Base-by-base conservation (phyloP, 2,113 vertebrate genomes). In the Phrynosoma blainvillii region DNA sequence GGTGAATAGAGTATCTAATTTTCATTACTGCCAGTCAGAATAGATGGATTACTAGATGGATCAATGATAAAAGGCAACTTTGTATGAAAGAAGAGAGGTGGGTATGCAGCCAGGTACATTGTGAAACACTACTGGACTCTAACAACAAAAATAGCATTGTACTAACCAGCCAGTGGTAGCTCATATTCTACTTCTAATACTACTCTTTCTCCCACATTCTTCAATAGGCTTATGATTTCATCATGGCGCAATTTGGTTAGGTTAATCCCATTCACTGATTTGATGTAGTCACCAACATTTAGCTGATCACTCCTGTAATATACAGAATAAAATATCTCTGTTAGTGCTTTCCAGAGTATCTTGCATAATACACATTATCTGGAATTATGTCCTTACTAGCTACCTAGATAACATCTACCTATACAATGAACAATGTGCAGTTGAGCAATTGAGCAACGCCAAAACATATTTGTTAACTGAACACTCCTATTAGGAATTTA, bases 131-230 rank as follows among this genome's bases (percentile, higher is more conserved):
- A 32, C 18, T 20, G 25, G 70, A 86, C 78, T 7, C 82, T 76
- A 68, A 88, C 30, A 40, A 59, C 71, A 78, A 12, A 54, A 89
- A 87, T 0, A 87, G 62, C 0, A 0, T 0, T 85, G n/a, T 25
- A 97, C 97, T 86, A 96, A 99, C 98, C 98, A 0, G 97, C 97
- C n/a, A 97, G 97, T 0, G 98, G 98, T 86, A 99, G 97, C 91
- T 99, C 98, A 8, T 99, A 99, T 94, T 99, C 98, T 54, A 99
- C 98, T 95, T 99, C 98, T 95, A 99, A 97, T 94, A 99, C 97
- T 86, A 99, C 99, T 62, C 98, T 96, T 94, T 99, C 98, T 42
- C 99, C 99, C 82, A 99, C 98, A 1, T 99, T 99, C 94, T 98
- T 99, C 95, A 99, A 96, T 84, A 99, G 96, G 93, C 98, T 98